A percentile compares a stretch with the other conserved stretches of the same genome.
Evolutionary conservation across 2,797 vertebrate genomes (phyloP).

Genomic region (Scolopax bukidnonensis): DNA sequence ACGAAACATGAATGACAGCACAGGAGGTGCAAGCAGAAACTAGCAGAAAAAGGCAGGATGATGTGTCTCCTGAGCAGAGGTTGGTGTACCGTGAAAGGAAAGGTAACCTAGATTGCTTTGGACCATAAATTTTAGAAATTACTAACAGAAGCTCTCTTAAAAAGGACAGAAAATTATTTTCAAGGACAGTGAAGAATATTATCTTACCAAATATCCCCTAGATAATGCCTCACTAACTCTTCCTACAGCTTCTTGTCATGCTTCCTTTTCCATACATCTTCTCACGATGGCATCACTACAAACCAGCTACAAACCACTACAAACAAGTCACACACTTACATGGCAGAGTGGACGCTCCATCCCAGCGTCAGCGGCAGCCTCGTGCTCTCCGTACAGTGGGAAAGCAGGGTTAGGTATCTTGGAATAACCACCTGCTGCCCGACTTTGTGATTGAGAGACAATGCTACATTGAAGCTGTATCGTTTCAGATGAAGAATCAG

Average conservation of each 20-base stretch:
- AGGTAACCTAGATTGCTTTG: neutral
- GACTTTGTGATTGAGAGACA: conserved; percentile 96
- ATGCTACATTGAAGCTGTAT: conserved; percentile 95
- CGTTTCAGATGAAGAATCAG: conserved; percentile 98
- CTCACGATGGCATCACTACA: neutral
- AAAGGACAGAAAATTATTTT: neutral
- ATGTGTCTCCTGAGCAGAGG: neutral
- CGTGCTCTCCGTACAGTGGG: conserved; percentile 92
- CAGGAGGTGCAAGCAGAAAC: neutral
- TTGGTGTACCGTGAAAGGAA: neutral
- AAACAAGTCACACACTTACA: conserved; percentile 78
- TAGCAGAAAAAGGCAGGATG: neutral
- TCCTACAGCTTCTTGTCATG: neutral
- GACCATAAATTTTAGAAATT: neutral
- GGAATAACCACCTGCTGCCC: conserved; percentile 98
- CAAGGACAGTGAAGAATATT: neutral
- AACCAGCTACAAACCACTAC: neutral
- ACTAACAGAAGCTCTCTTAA: neutral
- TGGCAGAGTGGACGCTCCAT: conserved; percentile 84
- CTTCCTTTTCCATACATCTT: neutral
- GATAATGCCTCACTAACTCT: neutral
- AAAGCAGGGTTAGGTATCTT: conserved; percentile 90
- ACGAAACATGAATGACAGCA: neutral
- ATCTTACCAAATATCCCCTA: neutral
- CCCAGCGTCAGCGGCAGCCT: conserved; percentile 86